phyloP scores from a whole-genome alignment of 2,797 vertebrate species.

The Ceyx erithaca region DNA sequence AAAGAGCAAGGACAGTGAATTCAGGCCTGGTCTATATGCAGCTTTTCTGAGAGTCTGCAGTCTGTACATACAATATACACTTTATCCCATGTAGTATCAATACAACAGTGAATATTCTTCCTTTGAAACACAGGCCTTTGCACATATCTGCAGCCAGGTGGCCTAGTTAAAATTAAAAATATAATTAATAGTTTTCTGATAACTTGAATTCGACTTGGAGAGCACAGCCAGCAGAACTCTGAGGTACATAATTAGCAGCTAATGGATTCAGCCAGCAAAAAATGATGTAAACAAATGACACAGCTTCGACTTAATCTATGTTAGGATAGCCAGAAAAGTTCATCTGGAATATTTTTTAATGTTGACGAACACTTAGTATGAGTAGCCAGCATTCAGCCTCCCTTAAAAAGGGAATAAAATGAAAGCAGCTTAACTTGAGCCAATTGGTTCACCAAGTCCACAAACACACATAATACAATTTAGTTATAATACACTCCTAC shows the following conservation, averaged over 20 bases:
- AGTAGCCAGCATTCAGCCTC: not conserved
- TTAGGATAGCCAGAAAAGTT: not conserved
- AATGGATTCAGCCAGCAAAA: not conserved
- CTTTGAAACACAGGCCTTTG: not conserved
- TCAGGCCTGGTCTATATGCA: not conserved
- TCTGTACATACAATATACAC: not conserved
- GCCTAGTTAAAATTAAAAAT: fast-evolving
- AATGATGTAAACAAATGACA: not conserved
- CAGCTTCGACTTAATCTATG: not conserved
- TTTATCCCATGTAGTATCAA: not conserved
- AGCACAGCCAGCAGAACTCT: not conserved
- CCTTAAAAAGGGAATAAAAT: not conserved
- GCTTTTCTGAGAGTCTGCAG: not conserved
- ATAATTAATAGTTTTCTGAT: not conserved
- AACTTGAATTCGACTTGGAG: not conserved
- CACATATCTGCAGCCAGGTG: not conserved
- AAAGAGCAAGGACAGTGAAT: not conserved
- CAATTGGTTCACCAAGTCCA: not conserved
- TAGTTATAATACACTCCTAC: not conserved
- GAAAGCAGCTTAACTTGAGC: not conserved
- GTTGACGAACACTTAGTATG: not conserved
- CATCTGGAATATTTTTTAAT: not conserved
- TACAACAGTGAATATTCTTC: not conserved
- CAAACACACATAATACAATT: not conserved
- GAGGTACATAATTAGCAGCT: not conserved